Percentiles rank a stretch among this genome's conserved stretches.
phyloP scores from a whole-genome alignment of 2,888 invertebrate genomes.

The Agrotis puta region DNA sequence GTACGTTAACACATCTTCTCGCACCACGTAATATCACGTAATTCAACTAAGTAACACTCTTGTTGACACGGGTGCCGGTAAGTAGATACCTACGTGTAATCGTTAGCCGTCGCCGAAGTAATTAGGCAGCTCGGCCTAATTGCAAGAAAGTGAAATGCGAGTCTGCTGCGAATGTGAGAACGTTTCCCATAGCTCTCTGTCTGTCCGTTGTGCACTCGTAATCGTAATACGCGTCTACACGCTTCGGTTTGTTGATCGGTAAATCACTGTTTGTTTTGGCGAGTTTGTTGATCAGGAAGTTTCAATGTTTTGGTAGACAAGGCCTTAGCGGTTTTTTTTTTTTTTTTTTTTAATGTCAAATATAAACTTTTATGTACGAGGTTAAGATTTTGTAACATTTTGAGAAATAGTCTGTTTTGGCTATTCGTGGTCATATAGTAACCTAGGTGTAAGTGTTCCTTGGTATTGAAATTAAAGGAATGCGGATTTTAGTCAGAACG shows the following conservation, averaged over 20 bases:
- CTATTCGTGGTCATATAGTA: not conserved
- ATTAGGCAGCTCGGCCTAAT: slow-evolving; percentile 71
- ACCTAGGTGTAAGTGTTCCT: too few relatives aligned
- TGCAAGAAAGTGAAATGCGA: slow-evolving; percentile 81
- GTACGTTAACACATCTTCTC: not conserved
- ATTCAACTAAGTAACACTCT: slow-evolving; percentile 29
- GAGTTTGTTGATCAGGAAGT: slow-evolving; percentile 26
- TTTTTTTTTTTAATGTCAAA: slow-evolving; percentile 29
- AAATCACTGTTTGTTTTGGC: slow-evolving; percentile 43
- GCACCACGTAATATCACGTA: slow-evolving; percentile 19
- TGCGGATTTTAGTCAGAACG: too few relatives aligned
- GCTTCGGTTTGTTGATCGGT: slow-evolving; percentile 24
- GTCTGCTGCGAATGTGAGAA: slow-evolving; percentile 62
- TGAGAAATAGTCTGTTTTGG: not conserved
- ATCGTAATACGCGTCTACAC: slow-evolving; percentile 23
- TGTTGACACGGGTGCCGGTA: slow-evolving; percentile 55
- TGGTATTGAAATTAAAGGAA: too few relatives aligned
- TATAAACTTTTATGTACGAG: not conserved
- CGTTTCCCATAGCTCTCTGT: slow-evolving; percentile 70
- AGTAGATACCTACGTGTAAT: slow-evolving; percentile 69
- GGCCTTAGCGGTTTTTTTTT: slow-evolving; percentile 7
- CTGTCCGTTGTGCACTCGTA: slow-evolving; percentile 24
- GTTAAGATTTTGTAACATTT: slow-evolving; percentile 4
- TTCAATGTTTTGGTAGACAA: slow-evolving; percentile 15
- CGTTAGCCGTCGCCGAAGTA: slow-evolving; percentile 67